These are phyloP conservation scores for Margaritifera margaritifera DNA, from an alignment of 2,888 invertebrate genomes.

Conservation along the genomic window DNA sequence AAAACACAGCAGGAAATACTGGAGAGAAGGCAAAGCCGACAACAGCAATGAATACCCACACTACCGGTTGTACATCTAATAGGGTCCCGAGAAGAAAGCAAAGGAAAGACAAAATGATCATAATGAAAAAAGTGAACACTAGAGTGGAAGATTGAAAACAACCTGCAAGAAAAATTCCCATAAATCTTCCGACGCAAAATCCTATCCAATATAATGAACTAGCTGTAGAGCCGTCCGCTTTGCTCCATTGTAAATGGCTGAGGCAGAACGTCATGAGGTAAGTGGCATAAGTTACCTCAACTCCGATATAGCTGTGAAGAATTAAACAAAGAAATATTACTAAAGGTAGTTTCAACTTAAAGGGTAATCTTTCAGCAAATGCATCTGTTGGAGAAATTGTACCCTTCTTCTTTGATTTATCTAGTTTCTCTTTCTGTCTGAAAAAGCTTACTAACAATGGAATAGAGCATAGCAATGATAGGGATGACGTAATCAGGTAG, in stretches of 20 bases:
- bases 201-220: slow-evolving; percentile 27
- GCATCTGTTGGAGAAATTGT: no score
- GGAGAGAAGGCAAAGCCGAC: slow-evolving; percentile 44
- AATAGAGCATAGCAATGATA: slow-evolving; percentile 30
- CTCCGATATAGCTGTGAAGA: slow-evolving; percentile 49
- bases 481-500: slow-evolving; percentile 34
- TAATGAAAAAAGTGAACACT: no score
- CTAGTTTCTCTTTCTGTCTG: no score
- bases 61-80: background rate
- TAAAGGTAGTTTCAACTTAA: no score
- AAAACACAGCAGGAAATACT: slow-evolving; percentile 42
- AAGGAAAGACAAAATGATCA: no score
- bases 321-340: slow-evolving; percentile 20
- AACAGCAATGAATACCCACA: slow-evolving; percentile 40
- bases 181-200: slow-evolving; percentile 31
- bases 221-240: slow-evolving; percentile 23
- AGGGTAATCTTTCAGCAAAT: no score
- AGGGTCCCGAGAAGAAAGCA: no score
- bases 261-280: slow-evolving; percentile 34
- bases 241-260: slow-evolving; percentile 26
- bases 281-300: slow-evolving; percentile 33
- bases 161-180: slow-evolving; percentile 25
- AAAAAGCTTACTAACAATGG: slow-evolving; percentile 21
- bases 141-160: no score
- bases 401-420: no score